Evolutionary conservation across 1,140 invertebrate genomes (phyloP), one percentile per base, ranked within the genome.

Genomic region (Drosophila neocordata): DNA sequence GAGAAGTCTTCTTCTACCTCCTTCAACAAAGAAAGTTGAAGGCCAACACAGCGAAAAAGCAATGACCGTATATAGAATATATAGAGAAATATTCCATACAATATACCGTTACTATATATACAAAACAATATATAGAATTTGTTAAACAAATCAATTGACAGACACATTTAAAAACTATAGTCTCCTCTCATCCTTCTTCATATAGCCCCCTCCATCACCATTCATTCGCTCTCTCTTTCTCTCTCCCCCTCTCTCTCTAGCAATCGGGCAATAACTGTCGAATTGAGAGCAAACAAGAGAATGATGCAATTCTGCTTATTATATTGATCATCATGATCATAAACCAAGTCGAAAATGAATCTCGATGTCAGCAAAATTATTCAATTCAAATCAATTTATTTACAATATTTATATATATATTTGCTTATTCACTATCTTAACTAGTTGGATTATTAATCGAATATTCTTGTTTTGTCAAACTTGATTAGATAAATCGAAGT

Each of bases 21-120:
- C 41, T 48, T 64, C 74, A 88, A 87, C 84, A 87, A 87, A 88
- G 83, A 87, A 87, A 87, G 83, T 87, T 88, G 83, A 87, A 87
- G 83, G 83, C 79, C 83, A 77, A 18, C 13, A 15, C 53, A 56
- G 53, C 65, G 59, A 83, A 72, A 20, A 75, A 65, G 51, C 85
- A 79, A 79, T 88, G 83, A 87, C 83, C 83, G 83, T 82, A 78
- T 84, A 84, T 84, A 83, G 76, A 76, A 63, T 80, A 80, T 79
- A 80, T 79, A 48, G 41, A 24, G 22, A 67, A 60, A 66, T 70
- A 51, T 38, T 38, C 53, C 27, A 44, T 58, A 51, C 37, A 59
- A 41, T 48, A 48, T 48, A 48, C 15, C 41, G 8, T 20, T 48
- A 48, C 41, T 20, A 4, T 48, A 48, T 44, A 18, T 18, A 44